Evolutionary conservation across 2,797 vertebrate genomes (phyloP).

Genomic region (Cercopithecus diana): DNA sequence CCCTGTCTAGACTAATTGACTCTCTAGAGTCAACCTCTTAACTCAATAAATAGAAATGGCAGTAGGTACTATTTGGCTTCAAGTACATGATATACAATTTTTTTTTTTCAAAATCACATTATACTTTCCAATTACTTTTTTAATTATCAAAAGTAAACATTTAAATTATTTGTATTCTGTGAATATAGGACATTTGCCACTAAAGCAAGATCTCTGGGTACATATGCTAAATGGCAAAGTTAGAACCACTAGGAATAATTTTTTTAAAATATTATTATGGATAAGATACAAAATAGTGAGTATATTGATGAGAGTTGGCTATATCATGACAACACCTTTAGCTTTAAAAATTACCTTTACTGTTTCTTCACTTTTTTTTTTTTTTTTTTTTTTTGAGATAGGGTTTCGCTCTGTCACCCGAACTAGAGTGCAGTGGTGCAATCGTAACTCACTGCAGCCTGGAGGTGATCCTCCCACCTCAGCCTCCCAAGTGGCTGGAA

Average conservation of each 20-base stretch:
- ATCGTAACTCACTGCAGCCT: background rate
- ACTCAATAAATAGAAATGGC: background rate
- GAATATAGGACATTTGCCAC: background rate
- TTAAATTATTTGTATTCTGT: constrained; percentile 12
- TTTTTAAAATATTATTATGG: background rate
- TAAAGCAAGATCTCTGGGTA: background rate
- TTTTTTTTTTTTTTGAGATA: too few relatives aligned
- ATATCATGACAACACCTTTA: background rate
- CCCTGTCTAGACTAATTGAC: background rate
- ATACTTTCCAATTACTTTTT: background rate
- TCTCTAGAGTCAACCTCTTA: background rate
- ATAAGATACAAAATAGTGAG: background rate
- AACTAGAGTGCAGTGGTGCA: background rate
- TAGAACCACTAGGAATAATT: background rate
- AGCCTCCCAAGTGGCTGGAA: background rate
- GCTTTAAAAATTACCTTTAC: background rate
- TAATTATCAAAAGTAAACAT: constrained; percentile 13
- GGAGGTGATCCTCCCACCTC: background rate
- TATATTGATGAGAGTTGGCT: background rate
- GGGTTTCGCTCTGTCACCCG: background rate
- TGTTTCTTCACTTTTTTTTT: background rate
- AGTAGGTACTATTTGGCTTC: background rate
- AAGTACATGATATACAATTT: background rate
- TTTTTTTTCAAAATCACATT: background rate
- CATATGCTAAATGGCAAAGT: background rate